phyloP scores from a whole-genome alignment of 2,888 invertebrate genomes.

The Notodonta dromedarius region DNA sequence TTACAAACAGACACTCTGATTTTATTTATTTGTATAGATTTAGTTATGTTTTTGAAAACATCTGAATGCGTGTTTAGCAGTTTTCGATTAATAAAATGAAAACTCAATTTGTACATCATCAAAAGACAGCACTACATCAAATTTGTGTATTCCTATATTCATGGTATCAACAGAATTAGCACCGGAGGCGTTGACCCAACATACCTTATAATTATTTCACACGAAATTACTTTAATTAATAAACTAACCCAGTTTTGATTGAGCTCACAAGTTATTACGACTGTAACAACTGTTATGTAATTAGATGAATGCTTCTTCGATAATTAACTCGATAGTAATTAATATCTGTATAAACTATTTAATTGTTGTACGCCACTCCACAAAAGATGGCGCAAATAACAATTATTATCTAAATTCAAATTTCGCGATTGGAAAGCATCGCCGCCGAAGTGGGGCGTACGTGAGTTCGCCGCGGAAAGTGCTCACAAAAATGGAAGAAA shows the following conservation, averaged over 20 bases:
- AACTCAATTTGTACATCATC: no score
- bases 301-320: background rate
- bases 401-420: slow-evolving; percentile 29
- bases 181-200: background rate
- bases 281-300: background rate
- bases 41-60: no score
- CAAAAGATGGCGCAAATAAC: slow-evolving; percentile 25
- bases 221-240: background rate
- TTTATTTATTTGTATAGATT: no score
- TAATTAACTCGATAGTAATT: background rate
- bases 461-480: slow-evolving; percentile 44
- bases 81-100: no score
- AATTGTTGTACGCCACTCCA: slow-evolving; percentile 7
- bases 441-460: slow-evolving; percentile 47
- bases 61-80: no score
- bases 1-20: no score
- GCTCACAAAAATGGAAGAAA: slow-evolving; percentile 36
- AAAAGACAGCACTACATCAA: background rate
- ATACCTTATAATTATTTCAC: background rate
- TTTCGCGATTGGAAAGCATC: slow-evolving; percentile 52
- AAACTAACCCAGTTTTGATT: background rate
- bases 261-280: background rate
- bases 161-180: no score
- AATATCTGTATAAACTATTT: background rate
- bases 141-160: background rate